These are phyloP conservation scores for Tachina fera DNA, from an alignment of 2,888 invertebrate genomes.

Conservation along the genomic window DNA sequence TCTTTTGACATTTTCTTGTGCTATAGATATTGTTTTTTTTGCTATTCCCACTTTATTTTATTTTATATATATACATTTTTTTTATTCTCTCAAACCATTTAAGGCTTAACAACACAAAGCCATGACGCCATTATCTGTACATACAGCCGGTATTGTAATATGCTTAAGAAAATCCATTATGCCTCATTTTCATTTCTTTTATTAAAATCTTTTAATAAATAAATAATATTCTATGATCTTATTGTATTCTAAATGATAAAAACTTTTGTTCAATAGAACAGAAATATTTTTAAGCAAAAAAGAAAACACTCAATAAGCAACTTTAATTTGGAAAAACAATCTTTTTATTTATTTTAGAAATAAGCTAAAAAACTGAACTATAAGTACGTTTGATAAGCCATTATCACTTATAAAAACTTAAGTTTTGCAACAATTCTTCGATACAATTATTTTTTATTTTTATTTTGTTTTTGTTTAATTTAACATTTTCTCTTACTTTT, in stretches of 20 bases:
- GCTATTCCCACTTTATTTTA: no score
- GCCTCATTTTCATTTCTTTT: neutral
- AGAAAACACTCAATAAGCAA: conserved; percentile 5
- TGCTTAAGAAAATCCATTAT: conserved; percentile 13
- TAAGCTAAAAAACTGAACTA: conserved; percentile 20
- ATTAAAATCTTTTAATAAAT: conserved; percentile 27
- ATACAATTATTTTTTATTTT: conserved; percentile 26
- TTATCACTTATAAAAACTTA: conserved; percentile 55
- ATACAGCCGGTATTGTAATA: conserved; percentile 7
- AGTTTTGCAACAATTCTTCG: conserved; percentile 34
- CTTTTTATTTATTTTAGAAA: neutral
- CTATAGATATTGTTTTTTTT: neutral
- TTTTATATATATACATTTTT: neutral
- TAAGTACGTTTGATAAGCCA: conserved; percentile 49
- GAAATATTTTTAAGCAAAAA: neutral
- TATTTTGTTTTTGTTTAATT: neutral
- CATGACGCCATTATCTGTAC: conserved; percentile 7
- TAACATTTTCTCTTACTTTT: conserved; percentile 2
- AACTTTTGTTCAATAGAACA: conserved; percentile 28
- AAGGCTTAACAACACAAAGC: conserved; percentile 9
- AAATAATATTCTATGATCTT: conserved; percentile 14
- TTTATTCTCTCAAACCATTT: neutral
- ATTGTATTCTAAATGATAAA: conserved; percentile 36
- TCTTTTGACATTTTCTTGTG: neutral
- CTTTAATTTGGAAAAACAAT: conserved; percentile 8